phyloP scores from a whole-genome alignment of 2,888 invertebrate genomes.

The Cryptocephalus primarius region DNA sequence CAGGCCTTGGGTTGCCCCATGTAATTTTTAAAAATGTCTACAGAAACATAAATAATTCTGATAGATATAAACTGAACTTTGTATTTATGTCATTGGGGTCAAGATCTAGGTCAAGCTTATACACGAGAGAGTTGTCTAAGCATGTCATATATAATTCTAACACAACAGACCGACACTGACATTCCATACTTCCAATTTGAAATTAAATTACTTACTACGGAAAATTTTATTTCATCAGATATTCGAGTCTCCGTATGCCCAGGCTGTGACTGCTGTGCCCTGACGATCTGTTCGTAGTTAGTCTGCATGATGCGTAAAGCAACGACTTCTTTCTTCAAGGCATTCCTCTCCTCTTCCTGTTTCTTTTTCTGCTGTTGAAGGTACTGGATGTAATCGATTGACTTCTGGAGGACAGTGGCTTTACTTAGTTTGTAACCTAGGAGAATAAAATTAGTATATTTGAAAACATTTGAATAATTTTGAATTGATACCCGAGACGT shows the following conservation, averaged over 20 bases:
- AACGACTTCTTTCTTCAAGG: slow-evolving; percentile 81
- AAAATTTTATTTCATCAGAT: slow-evolving; percentile 91
- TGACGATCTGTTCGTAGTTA: slow-evolving; percentile 93
- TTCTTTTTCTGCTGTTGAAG: slow-evolving; percentile 84
- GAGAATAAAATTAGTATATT: neutral
- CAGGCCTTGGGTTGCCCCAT: too few relatives aligned
- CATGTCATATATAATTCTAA: too few relatives aligned
- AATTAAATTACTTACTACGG: slow-evolving; percentile 55
- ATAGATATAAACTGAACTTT: neutral
- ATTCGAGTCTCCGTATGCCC: slow-evolving; percentile 80
- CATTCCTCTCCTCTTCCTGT: slow-evolving; percentile 89
- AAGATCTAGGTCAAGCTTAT: too few relatives aligned
- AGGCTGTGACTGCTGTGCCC: slow-evolving; percentile 87
- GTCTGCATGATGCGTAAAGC: slow-evolving; percentile 89
- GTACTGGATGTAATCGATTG: slow-evolving; percentile 88
- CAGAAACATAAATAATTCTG: too few relatives aligned
- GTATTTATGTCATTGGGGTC: neutral
- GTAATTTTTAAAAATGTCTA: too few relatives aligned
- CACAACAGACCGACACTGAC: too few relatives aligned
- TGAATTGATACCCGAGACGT: slow-evolving; percentile 52
- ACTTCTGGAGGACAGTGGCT: slow-evolving; percentile 89
- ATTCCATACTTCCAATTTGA: neutral
- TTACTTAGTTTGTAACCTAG: slow-evolving; percentile 83
- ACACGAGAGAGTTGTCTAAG: too few relatives aligned
- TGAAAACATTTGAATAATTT: neutral